Evolutionary conservation across 2,113 vertebrate genomes (phyloP).

Genomic region (Mesoclemmys tuberculata): DNA sequence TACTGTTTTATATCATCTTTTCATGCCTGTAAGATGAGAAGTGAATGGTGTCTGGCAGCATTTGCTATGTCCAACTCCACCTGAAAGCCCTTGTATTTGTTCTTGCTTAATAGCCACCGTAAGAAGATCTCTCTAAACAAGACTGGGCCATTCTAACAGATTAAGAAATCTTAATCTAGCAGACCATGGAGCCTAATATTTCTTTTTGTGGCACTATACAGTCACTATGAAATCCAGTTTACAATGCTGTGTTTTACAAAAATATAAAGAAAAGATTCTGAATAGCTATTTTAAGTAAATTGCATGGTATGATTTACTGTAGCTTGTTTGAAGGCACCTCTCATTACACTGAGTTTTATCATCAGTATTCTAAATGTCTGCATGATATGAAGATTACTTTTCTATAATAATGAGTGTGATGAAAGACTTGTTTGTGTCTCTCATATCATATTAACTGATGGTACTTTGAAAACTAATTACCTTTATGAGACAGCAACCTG

Average conservation of each 20-base stretch:
- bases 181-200: conserved; percentile 26
- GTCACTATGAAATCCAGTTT: conserved; percentile 47
- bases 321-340: conserved; percentile 34
- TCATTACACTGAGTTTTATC: conserved; percentile 53
- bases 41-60: conserved; percentile 72
- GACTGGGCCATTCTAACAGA: conserved; percentile 65
- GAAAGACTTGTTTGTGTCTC: conserved; percentile 59
- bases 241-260: conserved; percentile 4
- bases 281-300: conserved; percentile 30
- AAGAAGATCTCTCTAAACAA: conserved; percentile 71
- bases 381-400: conserved; percentile 59
- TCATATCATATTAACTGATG: conserved; percentile 15
- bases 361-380: conserved; percentile 34
- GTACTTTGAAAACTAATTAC: conserved; percentile 56
- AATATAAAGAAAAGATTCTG: conserved; percentile 44
- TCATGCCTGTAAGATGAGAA: conserved; percentile 75
- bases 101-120: conserved; percentile 45
- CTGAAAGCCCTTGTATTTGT: conserved; percentile 68
- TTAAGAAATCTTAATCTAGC: conserved; percentile 53
- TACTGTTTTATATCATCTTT: conserved; percentile 49
- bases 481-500: conserved; percentile 39
- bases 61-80: conserved; percentile 28
- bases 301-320: conserved; percentile 23
- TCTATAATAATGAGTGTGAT: conserved; percentile 47
- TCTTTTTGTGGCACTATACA: not conserved